Evolutionary conservation across 2,888 invertebrate genomes (phyloP), one percentile per base, ranked within the genome.

Genomic region (Neoscelio sp.): DNA sequence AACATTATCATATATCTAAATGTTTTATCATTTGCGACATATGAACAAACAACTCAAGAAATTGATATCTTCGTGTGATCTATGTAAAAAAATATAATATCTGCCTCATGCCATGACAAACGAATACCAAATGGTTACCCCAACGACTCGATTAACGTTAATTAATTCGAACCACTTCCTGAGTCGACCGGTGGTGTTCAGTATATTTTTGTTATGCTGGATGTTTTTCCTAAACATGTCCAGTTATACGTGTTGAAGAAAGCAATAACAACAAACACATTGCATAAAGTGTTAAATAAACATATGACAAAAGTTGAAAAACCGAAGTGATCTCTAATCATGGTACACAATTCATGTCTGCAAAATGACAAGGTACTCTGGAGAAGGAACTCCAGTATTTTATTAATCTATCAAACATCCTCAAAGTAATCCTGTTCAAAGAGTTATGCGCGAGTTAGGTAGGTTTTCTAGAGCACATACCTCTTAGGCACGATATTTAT

Each of bases 141-240:
- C 2, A 28, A 28, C n/a, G 28, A 28, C 28, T 7, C n/a, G 2
- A 7, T n/a, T 4, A n/a, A n/a, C n/a, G 40, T 40, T 2, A 17
- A 40, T 17, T 40, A 4, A 17, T 48, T 8, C 23, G 26, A 10
- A 48, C 48, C 23, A 12, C 15, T 48, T 3, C 48, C 48, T 10
- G 15, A 18, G 15, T 54, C 54, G 1, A 17, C 15, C n/a, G 54
- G 2, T 1, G 56, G 56, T 1, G 20, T 56, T 0, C 56, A 56
- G 18, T 56, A 56, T 10, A 17, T 56, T 5, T 56, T 56, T 5
- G 56, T 38, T 2, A 17, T 56, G 5, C 4, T 56, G 10, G 56
- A 56, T 38, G 38, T 56, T 1, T 56, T 56, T 33, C 10, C 35
- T 1, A 56, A 56, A 38, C 35, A 38, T n/a, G 38, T 56, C 1